Conservation (phyloP, 1,140 invertebrate genomes). For the Limonius californicus region DNA sequence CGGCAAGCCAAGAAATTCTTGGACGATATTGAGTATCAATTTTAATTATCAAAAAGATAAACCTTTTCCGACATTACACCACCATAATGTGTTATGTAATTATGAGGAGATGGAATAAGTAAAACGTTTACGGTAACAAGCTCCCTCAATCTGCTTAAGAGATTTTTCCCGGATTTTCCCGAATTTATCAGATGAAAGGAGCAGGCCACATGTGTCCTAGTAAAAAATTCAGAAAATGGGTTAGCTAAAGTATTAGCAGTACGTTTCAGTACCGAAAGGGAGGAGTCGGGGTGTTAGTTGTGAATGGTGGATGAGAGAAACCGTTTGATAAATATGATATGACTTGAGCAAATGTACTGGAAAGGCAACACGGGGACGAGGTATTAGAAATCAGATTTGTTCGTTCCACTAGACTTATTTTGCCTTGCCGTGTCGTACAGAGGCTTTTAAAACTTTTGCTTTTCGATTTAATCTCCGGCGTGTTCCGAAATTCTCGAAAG, state of each 20-base stretch:
- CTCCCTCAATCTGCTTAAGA: no score
- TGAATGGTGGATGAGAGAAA: slow-evolving; percentile 7
- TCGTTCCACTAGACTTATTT: slow-evolving; percentile 6
- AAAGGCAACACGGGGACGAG: slow-evolving; percentile 9
- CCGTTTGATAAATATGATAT: slow-evolving; percentile 14
- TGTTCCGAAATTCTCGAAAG: neutral
- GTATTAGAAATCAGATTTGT: slow-evolving; percentile 15
- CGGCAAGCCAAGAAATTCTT: no score
- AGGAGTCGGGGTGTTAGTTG: neutral
- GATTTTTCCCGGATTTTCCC: no score
- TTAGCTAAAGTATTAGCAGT: neutral
- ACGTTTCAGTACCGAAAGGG: neutral
- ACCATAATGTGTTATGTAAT: no score
- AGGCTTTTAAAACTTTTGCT: slow-evolving; percentile 10
- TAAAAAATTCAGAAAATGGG: neutral
- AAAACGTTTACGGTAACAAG: no score
- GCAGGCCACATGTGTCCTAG: no score
- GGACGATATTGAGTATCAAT: no score
- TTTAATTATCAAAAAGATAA: no score
- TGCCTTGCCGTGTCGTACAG: neutral
- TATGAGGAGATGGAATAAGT: no score
- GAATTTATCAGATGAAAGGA: no score
- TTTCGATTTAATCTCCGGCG: slow-evolving; percentile 3
- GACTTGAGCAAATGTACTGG: slow-evolving; percentile 13
- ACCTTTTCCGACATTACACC: no score